Base-by-base conservation (phyloP, 1,140 invertebrate genomes). In the Contarinia nasturtii region DNA sequence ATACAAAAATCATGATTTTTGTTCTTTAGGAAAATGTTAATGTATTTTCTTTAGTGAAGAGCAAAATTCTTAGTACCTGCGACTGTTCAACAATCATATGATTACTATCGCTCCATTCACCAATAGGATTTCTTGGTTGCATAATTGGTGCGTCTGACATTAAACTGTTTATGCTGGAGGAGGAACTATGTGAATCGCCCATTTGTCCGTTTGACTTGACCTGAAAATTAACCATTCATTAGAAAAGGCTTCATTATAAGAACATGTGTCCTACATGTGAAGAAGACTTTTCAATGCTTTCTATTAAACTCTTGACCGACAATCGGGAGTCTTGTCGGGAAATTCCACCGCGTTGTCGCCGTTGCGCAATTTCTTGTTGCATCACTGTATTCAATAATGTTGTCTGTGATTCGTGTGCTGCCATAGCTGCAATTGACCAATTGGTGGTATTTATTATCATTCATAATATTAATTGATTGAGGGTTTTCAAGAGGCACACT, bases 221-320 rank as follows among this genome's bases (percentile, higher is more conserved):
- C 45, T 46, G 17, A 10, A 46, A 46, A 36, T 14, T n/a, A n/a
- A n/a, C n/a, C n/a, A n/a, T n/a, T n/a, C n/a, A n/a, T n/a, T n/a
- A n/a, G n/a, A n/a, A n/a, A n/a, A n/a, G n/a, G n/a, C n/a, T n/a
- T n/a, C n/a, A n/a, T n/a, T n/a, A n/a, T n/a, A n/a, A n/a, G n/a
- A n/a, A n/a, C n/a, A n/a, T n/a, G 12, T 38, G 36, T 38, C 22
- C 81, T 11, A 81, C 79, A 53, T 86, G 81, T 62, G 86, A 86
- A n/a, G 80, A 80, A 10, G 76, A 78, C 61, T 85, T 86, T 62
- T 93, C 88, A 41, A 93, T 90, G 51, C 82, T 86, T 55, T 89
- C 83, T 47, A 93, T 90, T 4, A 93, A 66, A 42, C 80, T 85
- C 60, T 89, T 89, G 1, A 93, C 88, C 0, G 85, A 88, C 4